phyloP scores from a whole-genome alignment of 2,888 invertebrate genomes.

The Hyposoter dolosus region DNA sequence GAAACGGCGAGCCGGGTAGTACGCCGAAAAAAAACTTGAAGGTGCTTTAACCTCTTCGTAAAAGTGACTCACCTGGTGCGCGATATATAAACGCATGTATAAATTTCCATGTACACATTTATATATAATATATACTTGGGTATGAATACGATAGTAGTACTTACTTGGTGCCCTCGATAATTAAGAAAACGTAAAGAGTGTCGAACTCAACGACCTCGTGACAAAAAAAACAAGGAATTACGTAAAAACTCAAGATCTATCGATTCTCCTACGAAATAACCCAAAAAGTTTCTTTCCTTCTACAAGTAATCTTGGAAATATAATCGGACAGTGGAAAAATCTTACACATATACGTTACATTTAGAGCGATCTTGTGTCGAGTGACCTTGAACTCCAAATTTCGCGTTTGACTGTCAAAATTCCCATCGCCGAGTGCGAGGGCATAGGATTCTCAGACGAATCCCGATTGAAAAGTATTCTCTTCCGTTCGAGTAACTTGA shows the following conservation, averaged over 20 bases:
- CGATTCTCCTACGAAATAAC: not conserved
- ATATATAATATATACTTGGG: constrained; percentile 2
- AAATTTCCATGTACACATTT: constrained; percentile 15
- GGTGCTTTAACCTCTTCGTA: constrained; percentile 56
- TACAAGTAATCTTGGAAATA: not conserved
- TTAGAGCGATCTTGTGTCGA: not conserved
- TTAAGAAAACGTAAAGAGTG: constrained; percentile 9
- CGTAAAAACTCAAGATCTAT: not conserved
- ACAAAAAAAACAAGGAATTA: not conserved
- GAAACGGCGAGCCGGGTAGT: constrained; percentile 6
- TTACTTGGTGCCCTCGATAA: constrained; percentile 12
- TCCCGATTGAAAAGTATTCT: not conserved
- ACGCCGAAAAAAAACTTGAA: constrained; percentile 39
- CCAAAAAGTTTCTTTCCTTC: not conserved
- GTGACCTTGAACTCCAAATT: constrained; percentile 47
- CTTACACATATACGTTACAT: not conserved
- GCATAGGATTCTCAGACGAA: not conserved
- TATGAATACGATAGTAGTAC: constrained; percentile 19
- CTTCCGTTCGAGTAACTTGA: not conserved
- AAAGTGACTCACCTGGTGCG: constrained; percentile 67
- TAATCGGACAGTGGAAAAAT: not conserved
- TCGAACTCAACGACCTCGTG: not conserved
- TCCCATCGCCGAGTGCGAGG: not conserved
- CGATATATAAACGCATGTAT: constrained; percentile 56
- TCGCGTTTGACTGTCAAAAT: constrained; percentile 13